Conservation (phyloP, 2,113 vertebrate species). For the Muntiacus muntjak region DNA sequence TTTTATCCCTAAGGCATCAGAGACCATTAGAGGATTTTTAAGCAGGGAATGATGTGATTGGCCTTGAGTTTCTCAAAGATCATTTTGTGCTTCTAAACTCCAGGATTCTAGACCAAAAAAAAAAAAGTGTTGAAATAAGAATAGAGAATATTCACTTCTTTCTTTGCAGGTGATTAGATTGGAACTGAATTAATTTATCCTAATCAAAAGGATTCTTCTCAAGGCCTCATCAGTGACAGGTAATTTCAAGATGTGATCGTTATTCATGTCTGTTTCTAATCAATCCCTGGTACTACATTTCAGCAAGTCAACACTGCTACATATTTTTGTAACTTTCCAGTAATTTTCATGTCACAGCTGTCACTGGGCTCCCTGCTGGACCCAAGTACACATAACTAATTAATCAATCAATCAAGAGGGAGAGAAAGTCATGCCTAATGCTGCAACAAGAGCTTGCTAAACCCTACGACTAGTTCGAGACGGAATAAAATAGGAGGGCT, state of each 20-base stretch:
- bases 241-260: slow-evolving; percentile 69
- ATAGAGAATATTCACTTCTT: slow-evolving; percentile 19
- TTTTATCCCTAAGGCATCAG: not conserved
- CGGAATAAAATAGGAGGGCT: not conserved
- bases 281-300: slow-evolving; percentile 48
- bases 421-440: slow-evolving; percentile 57
- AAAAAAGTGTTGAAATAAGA: slow-evolving; percentile 1
- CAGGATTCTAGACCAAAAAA: not conserved
- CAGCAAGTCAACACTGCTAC: slow-evolving; percentile 58
- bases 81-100: slow-evolving; percentile 32
- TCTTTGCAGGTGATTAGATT: slow-evolving; percentile 57
- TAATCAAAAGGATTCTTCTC: slow-evolving; percentile 65
- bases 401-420: slow-evolving; percentile 70
- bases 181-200: slow-evolving; percentile 64
- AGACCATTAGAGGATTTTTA: not conserved
- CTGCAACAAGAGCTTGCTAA: slow-evolving; percentile 34
- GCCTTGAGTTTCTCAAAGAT: slow-evolving; percentile 11
- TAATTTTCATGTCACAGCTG: slow-evolving; percentile 72
- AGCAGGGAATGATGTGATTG: not conserved
- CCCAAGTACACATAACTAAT: slow-evolving; percentile 71
- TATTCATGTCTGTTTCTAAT: slow-evolving; percentile 68
- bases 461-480: not conserved
- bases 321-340: slow-evolving; percentile 66
- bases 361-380: slow-evolving; percentile 64
- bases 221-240: slow-evolving; percentile 61